phyloP scores from a whole-genome alignment of 92 coral and sea anemone species.

The Epizoanthus fatuus region DNA sequence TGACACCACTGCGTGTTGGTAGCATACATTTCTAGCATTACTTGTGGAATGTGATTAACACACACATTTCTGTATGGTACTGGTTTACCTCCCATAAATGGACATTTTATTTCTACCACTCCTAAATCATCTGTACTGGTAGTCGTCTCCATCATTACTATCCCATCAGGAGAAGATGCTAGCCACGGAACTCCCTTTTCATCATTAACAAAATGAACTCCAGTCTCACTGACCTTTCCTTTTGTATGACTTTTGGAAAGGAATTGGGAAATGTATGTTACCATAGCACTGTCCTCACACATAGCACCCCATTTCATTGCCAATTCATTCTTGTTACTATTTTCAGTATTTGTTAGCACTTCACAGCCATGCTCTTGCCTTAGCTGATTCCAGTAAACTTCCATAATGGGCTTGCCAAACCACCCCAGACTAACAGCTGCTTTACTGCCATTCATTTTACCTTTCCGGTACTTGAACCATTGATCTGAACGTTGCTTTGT shows the following conservation, averaged over 20 bases:
- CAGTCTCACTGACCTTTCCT: constrained; percentile 24
- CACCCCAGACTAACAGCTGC: constrained; percentile 10
- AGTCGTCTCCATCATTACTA: not conserved
- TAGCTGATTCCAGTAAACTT: constrained; percentile 6
- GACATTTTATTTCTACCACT: constrained; percentile 44
- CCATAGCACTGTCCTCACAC: constrained; percentile 22
- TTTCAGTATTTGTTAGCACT: not conserved
- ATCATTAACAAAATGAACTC: not conserved
- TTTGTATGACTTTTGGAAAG: constrained; percentile 1
- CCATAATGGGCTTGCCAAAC: constrained; percentile 6
- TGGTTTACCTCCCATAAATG: constrained; percentile 53
- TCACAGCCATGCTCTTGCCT: not conserved
- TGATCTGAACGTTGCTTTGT: constrained; percentile 11
- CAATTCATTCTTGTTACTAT: not conserved
- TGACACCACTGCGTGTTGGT: constrained; percentile 50
- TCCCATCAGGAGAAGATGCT: constrained; percentile 48
- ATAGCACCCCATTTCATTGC: constrained; percentile 44
- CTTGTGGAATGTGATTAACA: constrained; percentile 62
- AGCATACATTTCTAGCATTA: constrained; percentile 62
- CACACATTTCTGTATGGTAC: constrained; percentile 58
- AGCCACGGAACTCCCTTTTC: constrained; percentile 20
- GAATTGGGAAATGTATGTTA: constrained; percentile 14
- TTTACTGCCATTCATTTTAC: constrained; percentile 44
- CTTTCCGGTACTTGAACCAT: constrained; percentile 28
- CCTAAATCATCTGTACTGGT: not conserved